Conservation (phyloP, 2,888 invertebrate species). For the Eupithecia exiguata region DNA sequence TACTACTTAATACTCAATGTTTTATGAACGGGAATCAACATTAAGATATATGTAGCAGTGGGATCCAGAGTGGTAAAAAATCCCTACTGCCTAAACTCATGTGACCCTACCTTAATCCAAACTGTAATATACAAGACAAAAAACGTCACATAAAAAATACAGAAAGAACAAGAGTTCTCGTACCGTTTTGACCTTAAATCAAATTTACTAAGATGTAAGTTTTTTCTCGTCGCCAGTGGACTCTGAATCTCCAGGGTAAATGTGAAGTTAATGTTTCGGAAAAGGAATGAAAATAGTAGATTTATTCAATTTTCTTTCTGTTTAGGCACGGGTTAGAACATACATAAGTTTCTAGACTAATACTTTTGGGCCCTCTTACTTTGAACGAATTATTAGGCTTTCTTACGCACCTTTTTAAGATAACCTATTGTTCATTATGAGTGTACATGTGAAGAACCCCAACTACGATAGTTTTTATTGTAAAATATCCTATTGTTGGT, state of each 20-base stretch:
- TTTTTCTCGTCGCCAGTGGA: conserved; percentile 45
- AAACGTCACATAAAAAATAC: conserved; percentile 27
- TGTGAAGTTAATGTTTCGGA: conserved; percentile 49
- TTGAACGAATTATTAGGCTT: neutral
- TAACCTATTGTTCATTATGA: neutral
- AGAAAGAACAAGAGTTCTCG: conserved; percentile 43
- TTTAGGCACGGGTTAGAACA: neutral
- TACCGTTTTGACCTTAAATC: conserved; percentile 51
- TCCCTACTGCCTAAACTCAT: neutral
- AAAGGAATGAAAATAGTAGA: conserved; percentile 42
- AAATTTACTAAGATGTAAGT: conserved; percentile 51
- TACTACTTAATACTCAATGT: too few species aligned
- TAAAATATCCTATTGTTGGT: neutral
- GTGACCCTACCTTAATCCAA: neutral
- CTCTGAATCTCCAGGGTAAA: conserved; percentile 44
- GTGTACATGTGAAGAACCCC: neutral
- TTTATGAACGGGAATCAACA: neutral
- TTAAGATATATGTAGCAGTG: neutral
- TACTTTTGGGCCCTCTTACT: neutral
- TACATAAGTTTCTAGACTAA: neutral
- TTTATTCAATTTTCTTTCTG: conserved; percentile 20
- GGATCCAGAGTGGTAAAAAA: neutral
- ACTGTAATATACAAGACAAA: neutral
- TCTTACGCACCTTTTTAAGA: neutral
- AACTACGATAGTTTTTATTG: neutral